Conservation (phyloP, 2,888 invertebrate genomes). For the Sarcophaga carnaria region DNA sequence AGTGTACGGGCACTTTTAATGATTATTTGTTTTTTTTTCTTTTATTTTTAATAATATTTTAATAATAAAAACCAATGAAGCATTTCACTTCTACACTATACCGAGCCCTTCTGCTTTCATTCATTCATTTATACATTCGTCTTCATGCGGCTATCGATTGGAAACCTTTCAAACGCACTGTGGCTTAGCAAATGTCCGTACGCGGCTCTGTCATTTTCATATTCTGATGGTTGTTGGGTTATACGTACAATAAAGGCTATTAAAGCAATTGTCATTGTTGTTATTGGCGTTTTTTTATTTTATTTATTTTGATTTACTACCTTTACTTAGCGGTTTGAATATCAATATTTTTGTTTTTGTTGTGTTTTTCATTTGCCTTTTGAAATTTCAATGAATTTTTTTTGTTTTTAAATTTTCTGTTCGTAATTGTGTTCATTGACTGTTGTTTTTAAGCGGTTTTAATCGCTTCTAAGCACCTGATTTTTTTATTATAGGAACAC, state of each 20-base stretch:
- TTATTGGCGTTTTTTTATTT: constrained; percentile 25
- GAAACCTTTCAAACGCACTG: constrained; percentile 61
- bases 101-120: constrained; percentile 8
- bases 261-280: not conserved
- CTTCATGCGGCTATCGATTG: constrained; percentile 55
- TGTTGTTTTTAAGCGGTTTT: constrained; percentile 27
- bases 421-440: constrained; percentile 10
- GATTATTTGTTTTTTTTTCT: not conserved
- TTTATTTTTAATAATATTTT: constrained; percentile 3
- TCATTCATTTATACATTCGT: not conserved
- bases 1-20: not conserved
- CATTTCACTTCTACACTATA: not conserved
- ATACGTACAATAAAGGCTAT: not conserved
- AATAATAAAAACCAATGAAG: constrained; percentile 20
- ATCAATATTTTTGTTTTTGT: constrained; percentile 43
- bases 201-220: constrained; percentile 7
- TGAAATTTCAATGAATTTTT: not conserved
- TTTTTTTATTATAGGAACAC: constrained; percentile 4
- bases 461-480: constrained; percentile 54
- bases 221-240: not conserved
- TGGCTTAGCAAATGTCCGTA: constrained; percentile 14
- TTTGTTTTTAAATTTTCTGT: constrained; percentile 25
- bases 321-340: constrained; percentile 52
- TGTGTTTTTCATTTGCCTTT: constrained; percentile 17
- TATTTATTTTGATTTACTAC: constrained; percentile 54